A percentile compares a stretch with the other conserved stretches of the same genome.
These are phyloP conservation scores for Malurus leucopterus DNA, from an alignment of 2,797 vertebrate species.

Conservation along the genomic window DNA sequence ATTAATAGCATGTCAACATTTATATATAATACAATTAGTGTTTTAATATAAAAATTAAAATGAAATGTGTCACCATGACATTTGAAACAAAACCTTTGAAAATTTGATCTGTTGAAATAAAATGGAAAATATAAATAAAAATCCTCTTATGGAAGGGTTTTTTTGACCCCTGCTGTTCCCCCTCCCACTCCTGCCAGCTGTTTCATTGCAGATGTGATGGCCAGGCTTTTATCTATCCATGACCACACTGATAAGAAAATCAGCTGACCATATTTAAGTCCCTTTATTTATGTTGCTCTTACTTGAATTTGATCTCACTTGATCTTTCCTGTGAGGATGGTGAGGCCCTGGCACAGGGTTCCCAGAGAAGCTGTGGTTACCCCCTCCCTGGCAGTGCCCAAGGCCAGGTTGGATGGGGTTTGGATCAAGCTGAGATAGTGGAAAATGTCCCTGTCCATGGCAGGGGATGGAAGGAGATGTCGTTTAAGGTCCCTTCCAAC, in stretches of 20 bases:
- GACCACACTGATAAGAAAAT: not conserved
- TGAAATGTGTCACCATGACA: conserved; percentile 7
- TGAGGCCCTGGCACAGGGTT: not conserved
- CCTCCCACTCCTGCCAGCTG: not conserved
- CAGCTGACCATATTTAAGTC: not conserved
- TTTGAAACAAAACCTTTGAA: not conserved
- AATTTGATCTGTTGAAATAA: not conserved
- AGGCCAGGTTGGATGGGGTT: not conserved
- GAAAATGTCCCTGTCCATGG: not conserved
- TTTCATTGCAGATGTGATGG: not conserved
- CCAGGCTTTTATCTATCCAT: not conserved
- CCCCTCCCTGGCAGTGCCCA: not conserved
- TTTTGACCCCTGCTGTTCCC: not conserved
- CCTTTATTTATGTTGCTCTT: not conserved
- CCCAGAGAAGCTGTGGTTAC: not conserved
- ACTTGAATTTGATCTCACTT: not conserved
- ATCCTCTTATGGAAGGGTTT: not conserved
- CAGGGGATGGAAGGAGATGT: not conserved
- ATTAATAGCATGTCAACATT: conserved; percentile 32
- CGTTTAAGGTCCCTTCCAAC: not conserved
- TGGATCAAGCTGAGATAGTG: not conserved
- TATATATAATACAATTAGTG: conserved; percentile 34
- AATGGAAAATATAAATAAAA: not conserved
- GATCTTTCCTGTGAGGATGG: not conserved
- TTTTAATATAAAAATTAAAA: conserved; percentile 18